Evolutionary conservation across 2,888 invertebrate species (phyloP), one percentile per base, ranked within the genome.

Genomic region (Lamellibrachia satsuma): DNA sequence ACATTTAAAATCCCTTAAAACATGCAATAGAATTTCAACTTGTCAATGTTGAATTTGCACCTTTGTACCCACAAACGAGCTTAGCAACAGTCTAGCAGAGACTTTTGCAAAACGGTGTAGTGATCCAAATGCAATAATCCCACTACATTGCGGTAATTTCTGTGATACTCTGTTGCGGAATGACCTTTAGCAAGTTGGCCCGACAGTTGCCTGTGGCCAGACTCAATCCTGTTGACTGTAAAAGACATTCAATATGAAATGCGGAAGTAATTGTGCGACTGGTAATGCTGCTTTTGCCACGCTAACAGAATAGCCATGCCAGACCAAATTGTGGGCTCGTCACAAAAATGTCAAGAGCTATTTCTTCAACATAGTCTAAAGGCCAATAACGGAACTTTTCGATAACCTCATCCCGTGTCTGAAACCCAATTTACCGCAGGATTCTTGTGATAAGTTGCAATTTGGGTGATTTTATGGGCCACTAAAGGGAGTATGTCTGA

Each of bases 41-140:
- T 75, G n/a, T 75, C 75, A n/a, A 75, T 75, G 75, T 22, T 75
- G 75, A 75, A 22, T 75, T n/a, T 75, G 75, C 75, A 75, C 75
- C 15, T 15, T 57, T 75, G 75, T 15, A 15, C n/a, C 2, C 75
- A 22, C 22, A 75, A 75, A 75, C 22, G 22, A 75, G 75, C n/a
- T 75, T 75, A 75, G 22, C 75, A 75, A 22, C n/a, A 75, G 75
- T n/a, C 22, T 22, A 75, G 75, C 22, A n/a, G 75, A 75, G 75
- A 75, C 75, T 75, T 75, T 75, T 75, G 75, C 75, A 75, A 75
- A 75, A 75, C n/a, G 75, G 75, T 75, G 75, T 75, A 75, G 75
- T 75, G 75, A 75, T 75, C 75, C 75, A 75, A 75, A 75, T 75
- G 75, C 75, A 75, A 75, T 75, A 75, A 75, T 75, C 22, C 75